Percentiles rank a stretch among this genome's conserved stretches.
Conservation (phyloP, 2,113 vertebrate species). For the Menidia beryllina region DNA sequence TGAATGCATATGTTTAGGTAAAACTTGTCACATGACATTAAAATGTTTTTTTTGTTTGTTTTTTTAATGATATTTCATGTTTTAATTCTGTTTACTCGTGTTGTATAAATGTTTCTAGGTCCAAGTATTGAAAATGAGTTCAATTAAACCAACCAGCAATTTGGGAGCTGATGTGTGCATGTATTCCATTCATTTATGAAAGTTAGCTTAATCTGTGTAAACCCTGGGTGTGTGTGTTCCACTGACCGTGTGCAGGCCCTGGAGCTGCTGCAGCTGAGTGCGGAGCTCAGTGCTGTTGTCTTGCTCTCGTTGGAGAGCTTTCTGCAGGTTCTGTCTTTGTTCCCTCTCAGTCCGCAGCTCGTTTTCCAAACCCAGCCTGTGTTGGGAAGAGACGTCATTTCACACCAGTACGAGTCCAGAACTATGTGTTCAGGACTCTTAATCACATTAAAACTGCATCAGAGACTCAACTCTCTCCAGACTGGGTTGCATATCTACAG, state of each 20-base stretch:
- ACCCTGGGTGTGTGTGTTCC: no score
- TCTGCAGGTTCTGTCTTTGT: slow-evolving; percentile 90
- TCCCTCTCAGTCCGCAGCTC: slow-evolving; percentile 92
- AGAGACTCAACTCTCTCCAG: neutral
- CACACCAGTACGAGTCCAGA: neutral
- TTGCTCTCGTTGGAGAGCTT: slow-evolving; percentile 88
- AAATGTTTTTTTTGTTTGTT: no score
- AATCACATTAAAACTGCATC: neutral
- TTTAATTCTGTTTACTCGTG: no score
- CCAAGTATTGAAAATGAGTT: no score
- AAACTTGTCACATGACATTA: no score
- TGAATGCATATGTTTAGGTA: no score
- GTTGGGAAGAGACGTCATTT: slow-evolving; percentile 23
- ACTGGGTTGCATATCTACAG: neutral
- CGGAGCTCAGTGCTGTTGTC: slow-evolving; percentile 88
- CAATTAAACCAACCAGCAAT: no score
- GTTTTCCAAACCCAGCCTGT: slow-evolving; percentile 89
- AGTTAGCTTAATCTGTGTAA: no score
- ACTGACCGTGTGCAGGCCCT: slow-evolving; percentile 86
- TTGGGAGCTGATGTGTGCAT: neutral
- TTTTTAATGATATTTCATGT: no score
- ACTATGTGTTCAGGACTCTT: neutral
- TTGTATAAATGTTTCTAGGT: no score
- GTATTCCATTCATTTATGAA: no score
- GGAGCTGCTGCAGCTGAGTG: slow-evolving; percentile 92